Percentiles rank a stretch among this genome's conserved stretches.
These are phyloP conservation scores for Macaria liturata DNA, from an alignment of 2,888 invertebrate species.

Conservation along the genomic window DNA sequence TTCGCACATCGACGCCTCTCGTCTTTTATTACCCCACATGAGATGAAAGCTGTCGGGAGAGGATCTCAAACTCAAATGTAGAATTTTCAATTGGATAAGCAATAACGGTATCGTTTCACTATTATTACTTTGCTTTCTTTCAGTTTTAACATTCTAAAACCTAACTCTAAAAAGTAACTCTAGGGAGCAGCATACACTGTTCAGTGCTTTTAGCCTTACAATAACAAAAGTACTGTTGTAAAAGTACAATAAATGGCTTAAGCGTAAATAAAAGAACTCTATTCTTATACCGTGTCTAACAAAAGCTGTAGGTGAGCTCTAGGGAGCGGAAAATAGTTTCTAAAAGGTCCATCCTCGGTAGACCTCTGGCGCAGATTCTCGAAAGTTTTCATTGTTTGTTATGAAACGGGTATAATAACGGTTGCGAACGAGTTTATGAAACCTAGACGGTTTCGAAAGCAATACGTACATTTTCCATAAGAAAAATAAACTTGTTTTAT, in stretches of 20 bases:
- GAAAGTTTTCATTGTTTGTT: conserved; percentile 17
- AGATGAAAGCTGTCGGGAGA: background rate
- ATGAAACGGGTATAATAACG: conserved; percentile 20
- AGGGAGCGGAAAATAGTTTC: conserved; percentile 12
- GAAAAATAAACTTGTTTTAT: conserved; percentile 6
- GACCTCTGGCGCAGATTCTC: conserved; percentile 7
- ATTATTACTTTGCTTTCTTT: conserved; percentile 4
- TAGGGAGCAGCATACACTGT: conserved; percentile 10
- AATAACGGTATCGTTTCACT: conserved; percentile 9
- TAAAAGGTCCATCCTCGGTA: conserved; percentile 13
- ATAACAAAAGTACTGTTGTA: background rate
- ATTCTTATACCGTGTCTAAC: conserved; percentile 15
- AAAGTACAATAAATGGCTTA: background rate
- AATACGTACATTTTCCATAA: conserved; percentile 16
- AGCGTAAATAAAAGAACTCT: conserved; percentile 11
- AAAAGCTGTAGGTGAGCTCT: conserved; percentile 8
- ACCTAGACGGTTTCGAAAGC: conserved; percentile 3
- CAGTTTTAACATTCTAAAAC: conserved; percentile 21
- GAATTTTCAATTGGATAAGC: background rate
- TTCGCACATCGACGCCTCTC: background rate
- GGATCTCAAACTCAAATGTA: background rate
- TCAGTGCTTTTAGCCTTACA: conserved; percentile 11
- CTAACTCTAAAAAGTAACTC: conserved; percentile 17
- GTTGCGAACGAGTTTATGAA: conserved; percentile 4
- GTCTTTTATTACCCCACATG: background rate